Evolutionary conservation across 2,113 vertebrate species (phyloP).

Genomic region (Camelus bactrianus): DNA sequence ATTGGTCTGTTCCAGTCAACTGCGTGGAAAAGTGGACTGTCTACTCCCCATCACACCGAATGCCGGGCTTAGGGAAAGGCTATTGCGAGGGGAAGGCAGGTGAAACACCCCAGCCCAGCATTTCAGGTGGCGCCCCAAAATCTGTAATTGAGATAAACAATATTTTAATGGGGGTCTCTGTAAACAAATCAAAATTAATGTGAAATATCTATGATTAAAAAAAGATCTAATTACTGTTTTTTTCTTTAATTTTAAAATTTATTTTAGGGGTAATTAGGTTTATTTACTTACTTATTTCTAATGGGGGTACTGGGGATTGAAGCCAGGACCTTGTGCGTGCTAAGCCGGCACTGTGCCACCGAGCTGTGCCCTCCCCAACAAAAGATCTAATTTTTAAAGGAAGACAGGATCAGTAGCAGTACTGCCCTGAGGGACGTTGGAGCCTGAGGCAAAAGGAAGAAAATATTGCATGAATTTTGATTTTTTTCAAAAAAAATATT

Average conservation of each 20-base stretch:
- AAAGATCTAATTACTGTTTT: not conserved
- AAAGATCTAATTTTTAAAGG: not conserved
- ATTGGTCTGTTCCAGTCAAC: not conserved
- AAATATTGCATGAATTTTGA: not conserved
- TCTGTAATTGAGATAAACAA: not conserved
- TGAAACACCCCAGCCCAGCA: not conserved
- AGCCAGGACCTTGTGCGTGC: no score
- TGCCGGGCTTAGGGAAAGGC: not conserved
- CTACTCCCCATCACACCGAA: not conserved
- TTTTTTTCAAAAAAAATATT: not conserved
- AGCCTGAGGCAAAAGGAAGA: not conserved
- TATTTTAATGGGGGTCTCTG: not conserved
- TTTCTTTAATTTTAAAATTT: no score
- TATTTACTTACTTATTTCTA: no score
- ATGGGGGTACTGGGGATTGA: no score
- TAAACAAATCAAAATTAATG: slow-evolving; percentile 29
- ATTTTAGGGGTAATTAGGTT: no score
- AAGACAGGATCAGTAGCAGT: not conserved
- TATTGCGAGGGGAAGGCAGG: not conserved
- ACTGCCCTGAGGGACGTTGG: not conserved
- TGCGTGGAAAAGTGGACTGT: not conserved
- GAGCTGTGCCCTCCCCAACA: not conserved
- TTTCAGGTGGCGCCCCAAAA: not conserved
- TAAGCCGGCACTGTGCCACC: no score
- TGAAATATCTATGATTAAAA: not conserved